A percentile compares a stretch with the other conserved stretches of the same genome.
Evolutionary conservation across 2,113 vertebrate genomes (phyloP).

Genomic region (Siphamia tubifer): DNA sequence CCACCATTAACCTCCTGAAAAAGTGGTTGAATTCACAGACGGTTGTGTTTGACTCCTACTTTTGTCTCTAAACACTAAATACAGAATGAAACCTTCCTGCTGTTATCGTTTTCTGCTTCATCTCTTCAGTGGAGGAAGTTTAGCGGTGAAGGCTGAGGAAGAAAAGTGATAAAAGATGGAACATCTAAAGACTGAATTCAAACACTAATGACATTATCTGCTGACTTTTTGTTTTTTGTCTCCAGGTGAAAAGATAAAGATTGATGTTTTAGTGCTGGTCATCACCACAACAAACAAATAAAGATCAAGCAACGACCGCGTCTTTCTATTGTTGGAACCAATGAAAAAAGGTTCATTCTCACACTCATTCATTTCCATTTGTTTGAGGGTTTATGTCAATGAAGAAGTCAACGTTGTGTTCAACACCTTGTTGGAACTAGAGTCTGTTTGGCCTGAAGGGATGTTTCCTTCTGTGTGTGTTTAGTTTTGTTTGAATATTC

Average conservation of each 20-base stretch:
- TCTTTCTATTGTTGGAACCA: conserved; percentile 6
- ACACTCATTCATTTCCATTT: conserved; percentile 21
- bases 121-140: neutral
- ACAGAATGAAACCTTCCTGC: neutral
- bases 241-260: neutral
- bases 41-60: neutral
- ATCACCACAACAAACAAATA: too few relatives aligned
- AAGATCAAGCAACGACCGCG: conserved; percentile 11
- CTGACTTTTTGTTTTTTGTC: neutral
- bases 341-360: conserved; percentile 9
- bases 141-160: neutral
- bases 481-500: conserved; percentile 25
- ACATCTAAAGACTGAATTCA: neutral
- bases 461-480: conserved; percentile 43
- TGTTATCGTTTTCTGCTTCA: neutral
- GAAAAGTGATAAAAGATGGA: neutral
- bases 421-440: conserved; percentile 23
- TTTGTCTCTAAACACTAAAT: neutral
- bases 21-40: too few relatives aligned
- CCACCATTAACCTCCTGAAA: too few relatives aligned
- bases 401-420: conserved; percentile 10
- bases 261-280: too few relatives aligned
- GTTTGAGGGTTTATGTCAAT: conserved; percentile 44
- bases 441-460: conserved; percentile 18
- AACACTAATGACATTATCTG: neutral